A percentile compares a stretch with the other conserved stretches of the same genome.
phyloP scores from a whole-genome alignment of 2,113 vertebrate species.

The Echinops telfairi region DNA sequence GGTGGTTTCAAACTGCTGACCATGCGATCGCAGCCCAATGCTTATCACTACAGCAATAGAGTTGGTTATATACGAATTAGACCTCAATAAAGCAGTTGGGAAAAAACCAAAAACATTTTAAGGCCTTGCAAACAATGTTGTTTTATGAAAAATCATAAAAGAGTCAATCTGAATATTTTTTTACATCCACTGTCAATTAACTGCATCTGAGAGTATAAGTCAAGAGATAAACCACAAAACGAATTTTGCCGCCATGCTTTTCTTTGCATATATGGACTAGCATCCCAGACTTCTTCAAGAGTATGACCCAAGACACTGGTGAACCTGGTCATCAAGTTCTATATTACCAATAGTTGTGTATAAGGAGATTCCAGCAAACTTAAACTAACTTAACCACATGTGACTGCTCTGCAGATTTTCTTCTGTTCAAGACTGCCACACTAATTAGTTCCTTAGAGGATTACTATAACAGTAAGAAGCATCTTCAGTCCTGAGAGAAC shows the following conservation, averaged over 20 bases:
- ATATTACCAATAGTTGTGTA: slow-evolving; percentile 12
- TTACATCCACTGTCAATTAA: slow-evolving; percentile 31
- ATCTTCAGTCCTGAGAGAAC: slow-evolving; percentile 13
- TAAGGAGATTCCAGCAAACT: slow-evolving; percentile 37
- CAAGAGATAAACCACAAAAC: slow-evolving; percentile 14
- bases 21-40: too few relatives aligned
- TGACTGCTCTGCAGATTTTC: neutral
- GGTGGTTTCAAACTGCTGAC: too few relatives aligned
- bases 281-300: slow-evolving; percentile 1
- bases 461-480: neutral
- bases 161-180: neutral
- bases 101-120: too few relatives aligned
- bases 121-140: too few relatives aligned
- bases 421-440: slow-evolving; percentile 36
- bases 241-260: neutral
- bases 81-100: neutral
- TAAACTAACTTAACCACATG: slow-evolving; percentile 27
- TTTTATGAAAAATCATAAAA: too few relatives aligned
- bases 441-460: slow-evolving; percentile 30
- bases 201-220: slow-evolving; percentile 24
- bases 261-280: neutral
- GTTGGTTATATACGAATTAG: slow-evolving; percentile 18
- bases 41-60: neutral
- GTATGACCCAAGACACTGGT: slow-evolving; percentile 12
- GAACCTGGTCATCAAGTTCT: slow-evolving; percentile 19